Evolutionary conservation across 2,797 vertebrate species (phyloP).

Genomic region (Rhadinocentrus ornatus): DNA sequence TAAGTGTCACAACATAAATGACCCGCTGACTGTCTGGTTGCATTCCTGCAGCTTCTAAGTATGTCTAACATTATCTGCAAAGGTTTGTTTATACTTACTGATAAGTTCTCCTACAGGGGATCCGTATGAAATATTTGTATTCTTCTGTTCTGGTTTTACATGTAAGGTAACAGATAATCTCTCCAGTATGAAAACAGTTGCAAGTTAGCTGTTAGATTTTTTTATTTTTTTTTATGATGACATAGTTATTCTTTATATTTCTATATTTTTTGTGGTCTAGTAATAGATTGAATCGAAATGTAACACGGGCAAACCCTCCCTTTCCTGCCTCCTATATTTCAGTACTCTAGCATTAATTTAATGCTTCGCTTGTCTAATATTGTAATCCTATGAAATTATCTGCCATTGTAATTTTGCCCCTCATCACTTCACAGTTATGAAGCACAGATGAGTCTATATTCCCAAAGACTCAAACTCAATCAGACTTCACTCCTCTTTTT

Average conservation of each 20-base stretch:
- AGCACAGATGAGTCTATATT: slow-evolving; percentile 39
- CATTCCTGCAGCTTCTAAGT: neutral
- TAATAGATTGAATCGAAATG: slow-evolving; percentile 61
- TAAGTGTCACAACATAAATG: neutral
- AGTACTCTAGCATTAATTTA: slow-evolving; percentile 69
- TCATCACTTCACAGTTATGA: slow-evolving; percentile 59
- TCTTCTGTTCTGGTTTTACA: slow-evolving; percentile 29
- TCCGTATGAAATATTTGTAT: slow-evolving; percentile 24
- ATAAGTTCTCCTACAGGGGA: neutral
- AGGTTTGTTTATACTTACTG: neutral
- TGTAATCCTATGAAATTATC: slow-evolving; percentile 60
- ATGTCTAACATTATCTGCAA: neutral
- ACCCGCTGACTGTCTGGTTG: neutral
- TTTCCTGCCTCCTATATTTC: slow-evolving; percentile 33
- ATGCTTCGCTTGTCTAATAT: slow-evolving; percentile 74
- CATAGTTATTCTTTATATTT: slow-evolving; percentile 49
- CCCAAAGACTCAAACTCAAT: slow-evolving; percentile 40
- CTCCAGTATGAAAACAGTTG: slow-evolving; percentile 44
- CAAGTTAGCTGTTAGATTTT: slow-evolving; percentile 17
- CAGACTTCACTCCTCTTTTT: slow-evolving; percentile 33
- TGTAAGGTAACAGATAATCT: slow-evolving; percentile 24
- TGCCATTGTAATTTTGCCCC: slow-evolving; percentile 71
- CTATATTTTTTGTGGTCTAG: slow-evolving; percentile 38
- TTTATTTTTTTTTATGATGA: slow-evolving; percentile 38
- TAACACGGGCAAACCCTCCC: slow-evolving; percentile 34